These are phyloP conservation scores for Phasianus colchicus DNA, from an alignment of 2,113 vertebrate species.

Conservation along the genomic window DNA sequence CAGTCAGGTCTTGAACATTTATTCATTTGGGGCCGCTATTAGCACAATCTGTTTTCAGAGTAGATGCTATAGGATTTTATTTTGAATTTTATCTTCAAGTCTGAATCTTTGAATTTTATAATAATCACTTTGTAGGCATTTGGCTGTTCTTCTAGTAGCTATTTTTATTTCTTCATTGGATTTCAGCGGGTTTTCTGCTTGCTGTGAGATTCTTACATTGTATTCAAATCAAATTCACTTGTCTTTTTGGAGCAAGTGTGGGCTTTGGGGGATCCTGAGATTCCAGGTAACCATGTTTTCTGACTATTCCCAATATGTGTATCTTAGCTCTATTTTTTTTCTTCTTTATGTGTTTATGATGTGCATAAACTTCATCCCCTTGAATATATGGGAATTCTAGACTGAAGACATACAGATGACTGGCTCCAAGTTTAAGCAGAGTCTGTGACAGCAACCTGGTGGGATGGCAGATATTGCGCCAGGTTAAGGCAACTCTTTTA, in stretches of 20 bases:
- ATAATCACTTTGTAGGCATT: fast-evolving
- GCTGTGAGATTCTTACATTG: background rate
- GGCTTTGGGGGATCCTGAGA: background rate
- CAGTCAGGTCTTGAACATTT: background rate
- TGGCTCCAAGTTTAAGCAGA: background rate
- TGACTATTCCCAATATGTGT: background rate
- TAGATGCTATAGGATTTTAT: background rate
- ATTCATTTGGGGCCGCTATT: background rate
- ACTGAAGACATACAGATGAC: background rate
- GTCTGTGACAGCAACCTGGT: background rate
- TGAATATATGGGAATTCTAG: slow-evolving; percentile 37
- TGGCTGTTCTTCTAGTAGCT: background rate
- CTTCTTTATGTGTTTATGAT: background rate
- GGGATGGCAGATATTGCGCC: background rate
- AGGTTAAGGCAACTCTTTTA: background rate
- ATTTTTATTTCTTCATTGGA: background rate
- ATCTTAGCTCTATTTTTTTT: background rate
- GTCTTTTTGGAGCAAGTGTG: background rate
- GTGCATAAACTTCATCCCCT: background rate
- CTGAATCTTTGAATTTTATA: background rate
- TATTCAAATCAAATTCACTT: background rate
- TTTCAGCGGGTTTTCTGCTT: background rate
- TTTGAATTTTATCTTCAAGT: background rate
- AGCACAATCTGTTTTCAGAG: background rate
- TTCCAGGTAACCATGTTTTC: background rate